A percentile compares a stretch with the other conserved stretches of the same genome.
Conservation (phyloP, 2,888 invertebrate genomes). For the Dryobota labecula region DNA sequence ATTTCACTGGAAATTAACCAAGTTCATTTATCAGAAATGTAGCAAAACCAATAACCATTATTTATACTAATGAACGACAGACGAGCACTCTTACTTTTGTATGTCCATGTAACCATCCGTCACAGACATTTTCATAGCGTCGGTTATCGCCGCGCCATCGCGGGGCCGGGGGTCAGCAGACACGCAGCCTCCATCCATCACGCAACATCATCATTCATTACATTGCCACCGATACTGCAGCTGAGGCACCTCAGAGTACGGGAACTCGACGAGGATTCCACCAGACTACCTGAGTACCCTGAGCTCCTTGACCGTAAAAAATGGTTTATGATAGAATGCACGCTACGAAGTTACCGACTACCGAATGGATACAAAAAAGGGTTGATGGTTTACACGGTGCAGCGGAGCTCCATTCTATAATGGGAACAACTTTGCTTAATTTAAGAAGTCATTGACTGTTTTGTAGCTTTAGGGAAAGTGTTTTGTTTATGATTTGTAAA, state of each 20-base stretch:
- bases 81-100: constrained; percentile 29
- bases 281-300: constrained; percentile 60
- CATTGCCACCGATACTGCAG: constrained; percentile 40
- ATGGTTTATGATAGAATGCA: constrained; percentile 26
- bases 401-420: constrained; percentile 1
- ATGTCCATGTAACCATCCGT: not conserved
- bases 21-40: constrained; percentile 33
- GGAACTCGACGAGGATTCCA: constrained; percentile 26
- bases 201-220: constrained; percentile 49
- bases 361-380: constrained; percentile 37
- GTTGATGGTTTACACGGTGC: constrained; percentile 22
- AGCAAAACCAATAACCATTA: constrained; percentile 18
- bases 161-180: constrained; percentile 45
- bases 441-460: constrained; percentile 1
- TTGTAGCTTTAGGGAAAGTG: not conserved
- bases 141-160: constrained; percentile 15
- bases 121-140: constrained; percentile 33
- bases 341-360: constrained; percentile 8
- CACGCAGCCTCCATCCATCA: constrained; percentile 51
- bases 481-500: not conserved
- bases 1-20: not conserved
- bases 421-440: not conserved
- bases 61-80: not conserved
- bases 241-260: constrained; percentile 20
- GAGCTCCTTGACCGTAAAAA: constrained; percentile 24